These are phyloP conservation scores for Pammene aurita DNA, from an alignment of 2,888 invertebrate species.

Conservation along the genomic window DNA sequence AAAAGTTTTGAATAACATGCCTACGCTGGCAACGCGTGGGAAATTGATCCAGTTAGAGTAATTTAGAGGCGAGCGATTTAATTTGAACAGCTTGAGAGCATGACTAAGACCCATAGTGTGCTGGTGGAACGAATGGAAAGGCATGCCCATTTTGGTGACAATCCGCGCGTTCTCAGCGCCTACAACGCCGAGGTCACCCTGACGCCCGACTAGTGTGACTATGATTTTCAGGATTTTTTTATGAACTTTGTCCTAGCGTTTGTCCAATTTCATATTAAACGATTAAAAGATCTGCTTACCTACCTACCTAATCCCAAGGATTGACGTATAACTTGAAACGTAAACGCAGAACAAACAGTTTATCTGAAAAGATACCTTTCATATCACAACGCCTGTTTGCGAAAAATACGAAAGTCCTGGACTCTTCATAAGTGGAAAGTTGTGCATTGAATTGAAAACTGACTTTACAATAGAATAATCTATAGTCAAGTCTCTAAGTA, in stretches of 20 bases:
- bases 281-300: background rate
- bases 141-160: slow-evolving; percentile 72
- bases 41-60: slow-evolving; percentile 37
- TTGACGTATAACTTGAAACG: background rate
- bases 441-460: slow-evolving; percentile 6
- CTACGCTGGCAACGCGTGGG: slow-evolving; percentile 32
- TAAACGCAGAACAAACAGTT: background rate
- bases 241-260: background rate
- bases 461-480: slow-evolving; percentile 9
- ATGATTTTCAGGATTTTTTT: slow-evolving; percentile 39
- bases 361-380: background rate
- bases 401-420: background rate
- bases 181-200: slow-evolving; percentile 66
- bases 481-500: slow-evolving; percentile 16
- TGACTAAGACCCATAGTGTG: slow-evolving; percentile 55
- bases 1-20: slow-evolving; percentile 21
- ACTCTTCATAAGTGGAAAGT: slow-evolving; percentile 10
- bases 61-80: slow-evolving; percentile 31
- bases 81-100: slow-evolving; percentile 53
- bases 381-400: background rate
- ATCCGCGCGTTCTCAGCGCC: slow-evolving; percentile 65
- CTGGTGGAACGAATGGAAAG: slow-evolving; percentile 71
- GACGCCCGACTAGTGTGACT: slow-evolving; percentile 56
- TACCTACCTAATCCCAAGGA: background rate
- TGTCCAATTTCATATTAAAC: background rate